Base-by-base conservation (phyloP, 2,797 vertebrate species). In the Carcharodon carcharias region DNA sequence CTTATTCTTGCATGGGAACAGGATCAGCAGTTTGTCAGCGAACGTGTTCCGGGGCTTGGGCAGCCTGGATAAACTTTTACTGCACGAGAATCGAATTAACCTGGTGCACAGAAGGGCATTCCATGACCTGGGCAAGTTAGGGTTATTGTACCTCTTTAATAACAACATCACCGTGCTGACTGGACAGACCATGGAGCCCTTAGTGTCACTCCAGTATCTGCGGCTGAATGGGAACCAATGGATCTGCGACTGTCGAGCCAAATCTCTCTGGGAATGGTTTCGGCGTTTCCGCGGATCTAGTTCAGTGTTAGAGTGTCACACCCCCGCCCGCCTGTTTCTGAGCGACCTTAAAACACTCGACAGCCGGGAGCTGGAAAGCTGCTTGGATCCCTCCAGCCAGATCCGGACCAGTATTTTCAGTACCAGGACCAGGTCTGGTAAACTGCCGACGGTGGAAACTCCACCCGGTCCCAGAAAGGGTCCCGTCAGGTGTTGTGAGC, bases 151-250 rank as follows among this genome's bases (percentile, higher is more conserved):
- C 96, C 97, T 99, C 96, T 99, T 99, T 96, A 99, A 98, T 97
- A 99, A 99, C 98, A 99, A 99, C 97, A 98, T 99, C 96, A 99
- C 99, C 0, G 98, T 98, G 91, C 97, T 99, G 96, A 98, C 98
- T 0, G 98, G 98, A 0, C 99, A 99, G 97, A 98, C 98, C 45
- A 99, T 99, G 98, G 98, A 98, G 14, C 98, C 98, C 0, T 97
- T 99, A 96, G 98, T 97, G 73, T 98, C 99, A 35, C 98, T 99
- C 58, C 99, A 99, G 97, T 99, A 99, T 97, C 97, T 99, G 71
- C 98, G 99, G 96, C 98, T 99, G 93, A 99, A 99, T 0, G 99
- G 99, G 77, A 99, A 99, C 98, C 99, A 99, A 96, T 99, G 99
- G 99, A 98, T 99, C 96, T 99, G 99, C 2, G 99, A 99, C 97